A percentile compares a stretch with the other conserved stretches of the same genome.
These are phyloP conservation scores for Fragum fragum DNA, from an alignment of 2,888 invertebrate genomes.

Conservation along the genomic window DNA sequence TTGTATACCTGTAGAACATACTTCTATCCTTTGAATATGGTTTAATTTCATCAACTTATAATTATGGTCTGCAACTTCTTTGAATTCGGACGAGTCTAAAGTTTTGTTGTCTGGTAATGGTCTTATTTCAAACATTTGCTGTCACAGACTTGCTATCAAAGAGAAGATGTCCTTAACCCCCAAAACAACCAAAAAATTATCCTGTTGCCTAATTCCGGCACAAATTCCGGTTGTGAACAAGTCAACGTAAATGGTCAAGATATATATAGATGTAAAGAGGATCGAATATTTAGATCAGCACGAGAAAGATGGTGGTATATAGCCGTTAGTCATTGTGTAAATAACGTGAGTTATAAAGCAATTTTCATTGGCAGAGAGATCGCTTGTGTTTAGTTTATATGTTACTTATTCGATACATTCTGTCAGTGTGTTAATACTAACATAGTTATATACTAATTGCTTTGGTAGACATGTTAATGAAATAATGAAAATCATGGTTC, in stretches of 20 bases:
- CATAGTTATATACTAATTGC: neutral
- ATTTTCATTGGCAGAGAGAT: neutral
- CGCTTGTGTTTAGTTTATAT: conserved; percentile 1
- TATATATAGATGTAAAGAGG: conserved; percentile 79
- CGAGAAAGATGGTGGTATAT: conserved; percentile 98
- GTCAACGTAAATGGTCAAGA: conserved; percentile 44
- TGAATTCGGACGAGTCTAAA: too few relatives aligned
- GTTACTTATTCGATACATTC: conserved; percentile 2
- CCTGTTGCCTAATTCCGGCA: conserved; percentile 88
- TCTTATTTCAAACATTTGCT: neutral
- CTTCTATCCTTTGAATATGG: too few relatives aligned
- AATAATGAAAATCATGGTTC: neutral
- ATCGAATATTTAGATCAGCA: conserved; percentile 91
- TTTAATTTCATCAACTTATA: too few relatives aligned
- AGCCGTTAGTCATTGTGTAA: conserved; percentile 92
- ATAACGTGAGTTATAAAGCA: conserved; percentile 24
- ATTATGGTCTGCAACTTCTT: too few relatives aligned
- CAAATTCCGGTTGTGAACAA: conserved; percentile 73
- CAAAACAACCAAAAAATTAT: conserved; percentile 93
- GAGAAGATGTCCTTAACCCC: conserved; percentile 90
- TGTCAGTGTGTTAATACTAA: neutral
- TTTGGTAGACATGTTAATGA: conserved; percentile 2
- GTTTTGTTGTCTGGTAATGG: too few relatives aligned
- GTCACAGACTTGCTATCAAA: conserved; percentile 91
- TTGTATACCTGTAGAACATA: too few relatives aligned